These are phyloP conservation scores for Mesorhabditis sp. DNA, from an alignment of 2,888 invertebrate genomes.

Conservation along the genomic window DNA sequence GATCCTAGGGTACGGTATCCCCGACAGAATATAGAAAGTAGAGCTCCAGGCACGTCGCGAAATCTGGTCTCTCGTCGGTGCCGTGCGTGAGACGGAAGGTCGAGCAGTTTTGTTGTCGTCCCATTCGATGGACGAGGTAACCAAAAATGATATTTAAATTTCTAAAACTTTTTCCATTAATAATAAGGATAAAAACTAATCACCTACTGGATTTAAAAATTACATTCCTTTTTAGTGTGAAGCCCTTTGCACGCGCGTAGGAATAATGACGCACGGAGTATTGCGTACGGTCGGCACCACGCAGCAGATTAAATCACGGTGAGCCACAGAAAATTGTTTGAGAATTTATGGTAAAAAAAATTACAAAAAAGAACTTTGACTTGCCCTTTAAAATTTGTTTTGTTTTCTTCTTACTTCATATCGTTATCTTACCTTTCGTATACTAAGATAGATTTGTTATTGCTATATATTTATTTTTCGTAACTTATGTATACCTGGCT, in stretches of 20 bases:
- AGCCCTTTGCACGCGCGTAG: conserved; percentile 52
- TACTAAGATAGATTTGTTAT: too few species aligned
- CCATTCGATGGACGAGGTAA: conserved; percentile 58
- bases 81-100: conserved; percentile 22
- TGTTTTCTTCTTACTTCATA: too few species aligned
- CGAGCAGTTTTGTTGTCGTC: conserved; percentile 62
- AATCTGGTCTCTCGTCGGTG: conserved; percentile 60
- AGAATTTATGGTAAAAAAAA: background rate
- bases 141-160: background rate
- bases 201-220: background rate
- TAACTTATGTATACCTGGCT: too few species aligned
- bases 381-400: too few species aligned
- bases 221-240: conserved; percentile 14
- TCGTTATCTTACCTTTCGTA: too few species aligned
- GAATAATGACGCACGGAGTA: conserved; percentile 51
- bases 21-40: background rate
- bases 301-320: conserved; percentile 50
- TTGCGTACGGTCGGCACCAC: conserved; percentile 50
- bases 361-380: background rate
- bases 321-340: conserved; percentile 9
- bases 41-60: conserved; percentile 65
- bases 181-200: too few species aligned
- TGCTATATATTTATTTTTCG: too few species aligned
- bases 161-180: too few species aligned
- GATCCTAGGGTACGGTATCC: conserved; percentile 62